Base-by-base conservation (phyloP, 2,888 invertebrate genomes). In the Spialia ferax region DNA sequence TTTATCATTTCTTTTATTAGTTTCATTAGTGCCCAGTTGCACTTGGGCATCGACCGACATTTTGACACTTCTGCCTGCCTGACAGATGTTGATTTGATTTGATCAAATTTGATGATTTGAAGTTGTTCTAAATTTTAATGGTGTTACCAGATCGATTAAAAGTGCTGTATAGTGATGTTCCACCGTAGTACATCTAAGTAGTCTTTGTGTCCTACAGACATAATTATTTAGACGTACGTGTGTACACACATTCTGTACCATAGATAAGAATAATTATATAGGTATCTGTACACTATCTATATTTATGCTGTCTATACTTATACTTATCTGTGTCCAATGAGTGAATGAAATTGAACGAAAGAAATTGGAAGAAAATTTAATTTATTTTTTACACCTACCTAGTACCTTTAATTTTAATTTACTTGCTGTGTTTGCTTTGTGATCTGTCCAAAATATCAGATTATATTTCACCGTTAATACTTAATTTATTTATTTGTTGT, bases 31-130 rank as follows among this genome's bases (percentile, higher is more conserved):
- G 77, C 79, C 84, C 73, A 87, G 70, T 74, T 88, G 87, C 78
- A 90, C 82, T 84, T 92, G 88, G 81, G 91, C 83, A 81, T 91
- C 90, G 84, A 93, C 83, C 89, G 94, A 93, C 93, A 94, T 94
- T 88, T 88, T 89, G 87, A 73, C 52, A 52, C 8, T 23, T 52
- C 5, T 23, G 13, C 3, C 13, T 50, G n/a, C n/a, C 32, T 32
- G 32, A 32, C 32, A 32, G 32, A 6, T 29, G 29, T 2, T 2
- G 29, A 7, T 29, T 29, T n/a, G n/a, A n/a, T n/a, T n/a, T n/a
- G n/a, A n/a, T n/a, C n/a, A n/a, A n/a, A n/a, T n/a, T n/a, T n/a
- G n/a, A n/a, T n/a, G n/a, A n/a, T n/a, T n/a, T n/a, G n/a, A n/a
- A n/a, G n/a, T n/a, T n/a, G n/a, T n/a, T n/a, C n/a, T n/a, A n/a